Percentiles rank a stretch among this genome's conserved stretches.
These are phyloP conservation scores for Spea multiplicata DNA, from an alignment of 2,113 vertebrate genomes.

Conservation along the genomic window DNA sequence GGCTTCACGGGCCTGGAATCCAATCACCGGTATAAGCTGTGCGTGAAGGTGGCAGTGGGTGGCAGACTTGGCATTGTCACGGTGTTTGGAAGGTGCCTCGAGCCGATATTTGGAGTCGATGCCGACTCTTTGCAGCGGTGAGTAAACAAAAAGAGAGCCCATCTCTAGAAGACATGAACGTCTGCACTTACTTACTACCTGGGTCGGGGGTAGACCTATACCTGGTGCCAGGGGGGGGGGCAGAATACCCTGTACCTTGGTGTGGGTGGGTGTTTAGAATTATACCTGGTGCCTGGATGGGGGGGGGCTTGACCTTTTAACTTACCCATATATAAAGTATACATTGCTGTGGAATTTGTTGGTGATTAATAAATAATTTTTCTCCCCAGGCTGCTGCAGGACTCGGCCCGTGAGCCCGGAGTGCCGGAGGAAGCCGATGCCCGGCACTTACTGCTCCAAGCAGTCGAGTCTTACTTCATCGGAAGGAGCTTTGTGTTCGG, in stretches of 20 bases:
- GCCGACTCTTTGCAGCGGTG: constrained; percentile 70
- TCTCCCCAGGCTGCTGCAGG: constrained; percentile 61
- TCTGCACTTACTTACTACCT: too few relatives aligned
- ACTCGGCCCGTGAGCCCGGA: constrained; percentile 55
- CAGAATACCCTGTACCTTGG: too few relatives aligned
- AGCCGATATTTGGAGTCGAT: constrained; percentile 70
- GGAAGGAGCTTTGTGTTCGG: constrained; percentile 78
- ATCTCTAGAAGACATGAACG: too few relatives aligned
- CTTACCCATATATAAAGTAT: too few relatives aligned
- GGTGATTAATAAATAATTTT: too few relatives aligned
- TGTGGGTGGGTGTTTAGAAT: too few relatives aligned
- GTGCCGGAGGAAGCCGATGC: constrained; percentile 49
- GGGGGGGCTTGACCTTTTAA: too few relatives aligned
- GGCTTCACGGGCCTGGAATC: constrained; percentile 56
- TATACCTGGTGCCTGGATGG: too few relatives aligned
- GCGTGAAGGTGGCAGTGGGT: constrained; percentile 65
- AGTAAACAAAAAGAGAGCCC: constrained; percentile 11
- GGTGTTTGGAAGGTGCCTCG: constrained; percentile 75
- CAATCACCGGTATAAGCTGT: constrained; percentile 71
- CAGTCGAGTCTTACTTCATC: constrained; percentile 75
- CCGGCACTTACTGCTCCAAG: constrained; percentile 62
- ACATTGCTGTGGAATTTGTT: too few relatives aligned
- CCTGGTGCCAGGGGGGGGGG: too few relatives aligned
- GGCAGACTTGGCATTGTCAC: constrained; percentile 64
- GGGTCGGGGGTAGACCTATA: too few relatives aligned